Conservation (phyloP, 2,888 invertebrate species). For the Sesia apiformis region DNA sequence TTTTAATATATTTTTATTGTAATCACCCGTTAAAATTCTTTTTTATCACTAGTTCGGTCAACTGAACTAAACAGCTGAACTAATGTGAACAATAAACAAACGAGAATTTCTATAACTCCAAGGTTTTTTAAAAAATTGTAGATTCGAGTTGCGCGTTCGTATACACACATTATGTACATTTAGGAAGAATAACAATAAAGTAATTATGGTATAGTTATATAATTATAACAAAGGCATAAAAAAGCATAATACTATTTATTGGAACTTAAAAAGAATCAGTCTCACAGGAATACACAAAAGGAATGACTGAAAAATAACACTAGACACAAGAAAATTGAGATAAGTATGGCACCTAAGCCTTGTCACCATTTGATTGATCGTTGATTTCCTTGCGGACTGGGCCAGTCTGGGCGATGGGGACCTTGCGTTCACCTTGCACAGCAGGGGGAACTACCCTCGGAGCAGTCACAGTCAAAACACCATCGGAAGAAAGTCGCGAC, state of each 20-base stretch:
- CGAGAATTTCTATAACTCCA: too few relatives aligned
- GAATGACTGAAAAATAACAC: not conserved
- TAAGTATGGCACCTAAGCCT: constrained; percentile 14
- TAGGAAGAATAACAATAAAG: too few relatives aligned
- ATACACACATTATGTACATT: too few relatives aligned
- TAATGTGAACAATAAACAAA: too few relatives aligned
- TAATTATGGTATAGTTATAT: too few relatives aligned
- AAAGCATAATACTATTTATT: not conserved
- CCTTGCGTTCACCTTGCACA: constrained; percentile 62
- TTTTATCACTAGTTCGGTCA: too few relatives aligned
- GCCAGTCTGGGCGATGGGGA: constrained; percentile 77
- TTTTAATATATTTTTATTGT: too few relatives aligned
- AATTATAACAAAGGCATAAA: too few relatives aligned
- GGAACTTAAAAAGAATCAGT: not conserved
- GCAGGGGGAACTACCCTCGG: constrained; percentile 57
- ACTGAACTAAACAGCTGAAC: too few relatives aligned
- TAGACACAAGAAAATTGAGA: not conserved
- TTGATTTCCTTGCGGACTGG: constrained; percentile 72
- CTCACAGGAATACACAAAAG: not conserved
- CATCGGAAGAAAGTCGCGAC: constrained; percentile 84
- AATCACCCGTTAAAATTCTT: too few relatives aligned
- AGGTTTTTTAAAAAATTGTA: too few relatives aligned
- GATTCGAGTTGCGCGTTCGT: too few relatives aligned
- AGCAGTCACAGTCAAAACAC: constrained; percentile 80
- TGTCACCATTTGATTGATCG: constrained; percentile 59